phyloP scores from a whole-genome alignment of 2,888 invertebrate genomes.

The Mythimna lalbum region DNA sequence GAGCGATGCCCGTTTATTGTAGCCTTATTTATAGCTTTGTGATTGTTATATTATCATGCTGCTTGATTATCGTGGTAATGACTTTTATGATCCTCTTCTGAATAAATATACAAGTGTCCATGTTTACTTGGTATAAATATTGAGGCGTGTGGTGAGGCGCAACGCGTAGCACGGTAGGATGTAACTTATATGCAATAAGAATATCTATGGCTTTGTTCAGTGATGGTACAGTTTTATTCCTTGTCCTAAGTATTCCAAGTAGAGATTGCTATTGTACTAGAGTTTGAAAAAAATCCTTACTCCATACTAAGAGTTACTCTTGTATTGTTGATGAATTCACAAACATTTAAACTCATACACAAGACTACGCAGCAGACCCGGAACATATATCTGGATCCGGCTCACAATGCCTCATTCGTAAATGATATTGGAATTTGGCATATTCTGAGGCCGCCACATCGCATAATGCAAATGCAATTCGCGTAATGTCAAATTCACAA shows the following conservation, averaged over 20 bases:
- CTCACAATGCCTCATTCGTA: too few species aligned
- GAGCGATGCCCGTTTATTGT: slow-evolving; percentile 77
- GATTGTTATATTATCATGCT: slow-evolving; percentile 61
- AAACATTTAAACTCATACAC: too few species aligned
- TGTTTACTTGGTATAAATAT: slow-evolving; percentile 42
- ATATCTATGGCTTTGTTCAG: background rate
- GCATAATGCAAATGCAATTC: too few species aligned
- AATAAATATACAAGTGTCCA: slow-evolving; percentile 56
- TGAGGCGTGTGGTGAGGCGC: slow-evolving; percentile 30
- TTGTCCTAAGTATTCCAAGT: background rate
- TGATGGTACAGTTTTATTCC: background rate
- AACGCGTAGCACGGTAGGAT: slow-evolving; percentile 13
- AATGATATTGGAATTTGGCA: too few species aligned
- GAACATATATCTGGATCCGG: too few species aligned
- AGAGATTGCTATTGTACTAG: background rate
- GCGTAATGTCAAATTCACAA: too few species aligned
- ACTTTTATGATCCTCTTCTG: slow-evolving; percentile 60
- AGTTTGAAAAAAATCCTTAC: too few species aligned
- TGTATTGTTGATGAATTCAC: too few species aligned
- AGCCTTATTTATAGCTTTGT: slow-evolving; percentile 68
- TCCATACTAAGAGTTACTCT: too few species aligned
- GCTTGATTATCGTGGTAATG: slow-evolving; percentile 56
- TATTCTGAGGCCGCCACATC: too few species aligned
- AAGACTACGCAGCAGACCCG: too few species aligned
- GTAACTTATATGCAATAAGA: slow-evolving; percentile 3